phyloP scores from a whole-genome alignment of 2,113 vertebrate species.

The Sarotherodon lohbergeri region DNA sequence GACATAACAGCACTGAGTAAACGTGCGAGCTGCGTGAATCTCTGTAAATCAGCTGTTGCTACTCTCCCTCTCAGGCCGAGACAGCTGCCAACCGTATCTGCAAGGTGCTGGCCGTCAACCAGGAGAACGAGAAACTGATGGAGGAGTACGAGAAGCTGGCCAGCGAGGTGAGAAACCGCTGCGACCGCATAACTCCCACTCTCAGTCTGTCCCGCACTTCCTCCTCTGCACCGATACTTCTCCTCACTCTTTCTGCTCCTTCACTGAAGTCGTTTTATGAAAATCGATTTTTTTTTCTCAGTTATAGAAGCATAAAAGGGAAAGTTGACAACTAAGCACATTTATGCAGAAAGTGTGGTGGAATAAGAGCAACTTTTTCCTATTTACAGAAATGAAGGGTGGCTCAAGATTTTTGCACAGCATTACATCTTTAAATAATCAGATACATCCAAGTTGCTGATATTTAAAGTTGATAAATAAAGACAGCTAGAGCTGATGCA shows the following conservation, averaged over 20 bases:
- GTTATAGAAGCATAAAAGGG: neutral
- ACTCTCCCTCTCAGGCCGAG: slow-evolving; percentile 49
- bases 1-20: neutral
- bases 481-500: neutral
- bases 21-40: neutral
- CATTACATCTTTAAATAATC: neutral
- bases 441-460: neutral
- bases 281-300: neutral
- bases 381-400: neutral
- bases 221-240: neutral
- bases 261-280: neutral
- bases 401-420: neutral
- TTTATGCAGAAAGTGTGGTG: neutral
- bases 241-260: neutral
- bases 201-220: neutral
- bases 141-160: slow-evolving; percentile 74
- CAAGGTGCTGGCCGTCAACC: slow-evolving; percentile 71
- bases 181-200: neutral
- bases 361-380: neutral
- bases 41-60: neutral
- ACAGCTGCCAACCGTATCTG: slow-evolving; percentile 72
- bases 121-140: slow-evolving; percentile 74
- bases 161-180: slow-evolving; percentile 61
- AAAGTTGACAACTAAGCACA: neutral
- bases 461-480: neutral